These are phyloP conservation scores for Callithrix jacchus DNA, from an alignment of 2,113 vertebrate genomes.

Conservation along the genomic window DNA sequence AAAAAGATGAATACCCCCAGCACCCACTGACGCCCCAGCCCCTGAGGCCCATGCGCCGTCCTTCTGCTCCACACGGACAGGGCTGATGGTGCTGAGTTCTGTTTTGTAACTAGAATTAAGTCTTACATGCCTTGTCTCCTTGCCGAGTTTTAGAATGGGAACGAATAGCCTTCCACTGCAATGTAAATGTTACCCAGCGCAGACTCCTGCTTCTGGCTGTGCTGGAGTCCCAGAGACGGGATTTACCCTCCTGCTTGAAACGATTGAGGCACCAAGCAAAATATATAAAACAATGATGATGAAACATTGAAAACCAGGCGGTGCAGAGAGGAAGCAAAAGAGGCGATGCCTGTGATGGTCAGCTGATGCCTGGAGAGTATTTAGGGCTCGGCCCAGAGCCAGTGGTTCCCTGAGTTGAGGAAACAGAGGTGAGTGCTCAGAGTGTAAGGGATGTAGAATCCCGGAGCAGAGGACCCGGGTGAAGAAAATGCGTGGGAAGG, in stretches of 20 bases:
- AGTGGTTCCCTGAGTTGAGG: not conserved
- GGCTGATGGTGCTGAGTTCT: rapidly evolving
- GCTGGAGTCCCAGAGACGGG: too few relatives aligned
- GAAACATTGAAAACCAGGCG: rapidly evolving
- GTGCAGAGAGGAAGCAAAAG: not conserved
- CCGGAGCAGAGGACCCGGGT: rapidly evolving
- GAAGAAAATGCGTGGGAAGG: rapidly evolving
- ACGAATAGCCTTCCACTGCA: not conserved
- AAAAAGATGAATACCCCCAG: rapidly evolving
- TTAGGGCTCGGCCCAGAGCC: rapidly evolving
- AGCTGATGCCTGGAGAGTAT: not conserved
- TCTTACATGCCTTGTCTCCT: not conserved
- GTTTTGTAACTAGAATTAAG: not conserved
- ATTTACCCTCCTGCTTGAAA: not conserved
- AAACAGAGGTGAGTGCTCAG: not conserved
- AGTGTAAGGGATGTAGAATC: rapidly evolving
- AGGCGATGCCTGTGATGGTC: rapidly evolving
- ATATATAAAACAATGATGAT: rapidly evolving
- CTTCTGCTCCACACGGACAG: rapidly evolving
- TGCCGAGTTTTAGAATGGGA: not conserved
- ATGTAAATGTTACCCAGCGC: rapidly evolving
- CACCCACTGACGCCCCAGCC: rapidly evolving
- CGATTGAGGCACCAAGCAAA: too few relatives aligned
- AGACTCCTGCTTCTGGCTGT: rapidly evolving
- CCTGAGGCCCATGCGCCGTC: rapidly evolving